These are phyloP conservation scores for Pelobates fuscus DNA, from an alignment of 2,113 vertebrate species.

Conservation along the genomic window DNA sequence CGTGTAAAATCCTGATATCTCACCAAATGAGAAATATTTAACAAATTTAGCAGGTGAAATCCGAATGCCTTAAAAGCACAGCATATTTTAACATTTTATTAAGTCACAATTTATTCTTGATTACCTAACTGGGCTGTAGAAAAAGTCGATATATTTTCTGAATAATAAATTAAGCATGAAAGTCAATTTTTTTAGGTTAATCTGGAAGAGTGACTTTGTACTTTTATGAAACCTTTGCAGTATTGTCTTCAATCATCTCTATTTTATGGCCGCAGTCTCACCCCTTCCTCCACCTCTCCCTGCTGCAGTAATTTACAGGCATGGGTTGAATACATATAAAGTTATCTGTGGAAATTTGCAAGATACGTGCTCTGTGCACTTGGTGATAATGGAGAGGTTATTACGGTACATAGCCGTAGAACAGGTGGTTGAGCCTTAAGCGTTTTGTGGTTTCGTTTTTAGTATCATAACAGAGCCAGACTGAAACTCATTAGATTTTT, in stretches of 20 bases:
- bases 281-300: constrained; percentile 4
- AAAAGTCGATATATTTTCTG: too few relatives aligned
- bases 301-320: neutral
- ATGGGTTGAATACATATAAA: constrained; percentile 27
- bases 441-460: neutral
- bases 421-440: neutral
- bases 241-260: too few relatives aligned
- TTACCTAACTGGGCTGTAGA: too few relatives aligned
- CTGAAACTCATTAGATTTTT: constrained; percentile 9
- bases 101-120: too few relatives aligned
- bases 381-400: constrained; percentile 18
- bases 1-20: too few relatives aligned
- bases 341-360: constrained; percentile 1
- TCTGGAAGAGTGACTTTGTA: neutral
- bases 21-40: too few relatives aligned
- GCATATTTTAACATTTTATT: too few relatives aligned
- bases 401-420: neutral
- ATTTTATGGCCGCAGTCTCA: constrained; percentile 13
- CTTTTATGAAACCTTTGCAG: neutral
- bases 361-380: neutral
- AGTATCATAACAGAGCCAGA: neutral
- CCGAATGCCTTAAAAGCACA: too few relatives aligned
- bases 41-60: too few relatives aligned
- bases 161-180: too few relatives aligned
- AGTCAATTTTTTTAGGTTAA: neutral